These are phyloP conservation scores for Apogon talboti DNA, from an alignment of 2,797 vertebrate genomes.

Conservation along the genomic window DNA sequence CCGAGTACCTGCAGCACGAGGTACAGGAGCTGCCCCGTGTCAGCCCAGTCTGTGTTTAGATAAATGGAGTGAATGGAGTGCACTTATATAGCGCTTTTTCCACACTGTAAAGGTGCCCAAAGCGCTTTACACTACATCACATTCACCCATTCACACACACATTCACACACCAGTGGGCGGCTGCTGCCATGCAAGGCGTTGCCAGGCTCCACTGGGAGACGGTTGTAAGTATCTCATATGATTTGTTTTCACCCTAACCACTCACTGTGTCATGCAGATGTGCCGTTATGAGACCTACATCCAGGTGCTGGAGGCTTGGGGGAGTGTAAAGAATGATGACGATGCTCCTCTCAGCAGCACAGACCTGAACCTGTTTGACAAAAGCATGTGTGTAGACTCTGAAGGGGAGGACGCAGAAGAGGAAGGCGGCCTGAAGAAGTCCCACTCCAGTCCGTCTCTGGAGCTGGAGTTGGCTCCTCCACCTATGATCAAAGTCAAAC, in stretches of 20 bases:
- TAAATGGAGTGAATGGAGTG: too few species aligned
- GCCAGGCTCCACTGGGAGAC: too few species aligned
- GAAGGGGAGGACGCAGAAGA: conserved; percentile 53
- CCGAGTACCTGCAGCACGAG: conserved; percentile 90
- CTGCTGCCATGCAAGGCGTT: too few species aligned
- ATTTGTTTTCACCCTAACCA: not conserved
- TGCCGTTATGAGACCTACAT: conserved; percentile 89
- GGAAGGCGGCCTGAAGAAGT: conserved; percentile 83
- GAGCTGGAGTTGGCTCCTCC: conserved; percentile 80
- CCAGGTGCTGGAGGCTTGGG: conserved; percentile 83
- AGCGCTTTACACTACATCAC: too few species aligned
- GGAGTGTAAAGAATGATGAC: conserved; percentile 39
- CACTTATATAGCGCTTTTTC: too few species aligned
- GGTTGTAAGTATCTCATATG: too few species aligned
- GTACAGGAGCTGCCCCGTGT: conserved; percentile 56
- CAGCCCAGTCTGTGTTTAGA: not conserved
- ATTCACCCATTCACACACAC: too few species aligned
- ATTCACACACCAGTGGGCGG: too few species aligned
- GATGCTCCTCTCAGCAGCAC: conserved; percentile 8
- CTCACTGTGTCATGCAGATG: conserved; percentile 74
- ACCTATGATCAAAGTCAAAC: conserved; percentile 73
- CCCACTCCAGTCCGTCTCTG: conserved; percentile 91
- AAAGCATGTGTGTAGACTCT: conserved; percentile 63
- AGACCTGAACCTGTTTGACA: conserved; percentile 83
- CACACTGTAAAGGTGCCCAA: too few species aligned